Conservation (phyloP, 53 echinoderm and acorn worm species). For the Apostichopus leukothele region DNA sequence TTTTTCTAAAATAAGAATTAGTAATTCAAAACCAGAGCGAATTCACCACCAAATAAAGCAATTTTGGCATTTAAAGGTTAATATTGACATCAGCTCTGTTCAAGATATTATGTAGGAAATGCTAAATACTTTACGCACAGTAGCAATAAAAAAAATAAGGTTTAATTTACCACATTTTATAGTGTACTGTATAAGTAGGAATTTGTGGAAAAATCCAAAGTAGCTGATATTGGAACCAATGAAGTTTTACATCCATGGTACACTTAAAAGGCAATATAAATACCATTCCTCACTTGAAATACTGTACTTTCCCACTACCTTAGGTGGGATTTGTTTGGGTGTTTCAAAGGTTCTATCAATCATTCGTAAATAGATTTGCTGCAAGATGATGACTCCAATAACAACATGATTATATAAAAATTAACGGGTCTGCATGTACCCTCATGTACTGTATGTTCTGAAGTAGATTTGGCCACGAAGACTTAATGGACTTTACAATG, state of each 20-base stretch:
- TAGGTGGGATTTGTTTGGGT: not conserved
- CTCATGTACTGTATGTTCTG: not conserved
- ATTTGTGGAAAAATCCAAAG: not conserved
- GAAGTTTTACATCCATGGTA: not conserved
- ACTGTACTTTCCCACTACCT: not conserved
- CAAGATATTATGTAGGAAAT: not conserved
- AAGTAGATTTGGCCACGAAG: slow-evolving; percentile 1
- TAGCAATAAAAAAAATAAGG: not conserved
- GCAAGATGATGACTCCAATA: not conserved
- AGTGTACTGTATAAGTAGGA: not conserved
- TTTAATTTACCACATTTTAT: not conserved
- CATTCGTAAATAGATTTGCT: not conserved
- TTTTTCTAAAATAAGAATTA: not conserved
- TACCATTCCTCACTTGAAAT: not conserved
- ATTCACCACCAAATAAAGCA: not conserved
- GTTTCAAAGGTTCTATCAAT: slow-evolving; percentile 1
- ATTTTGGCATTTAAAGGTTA: not conserved
- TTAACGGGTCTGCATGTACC: not conserved
- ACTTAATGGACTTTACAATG: slow-evolving; percentile 6
- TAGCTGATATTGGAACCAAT: not conserved
- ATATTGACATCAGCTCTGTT: not conserved
- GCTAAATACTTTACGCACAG: not conserved
- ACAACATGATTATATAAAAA: not conserved
- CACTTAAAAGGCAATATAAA: not conserved
- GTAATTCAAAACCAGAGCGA: not conserved